Evolutionary conservation across 1,140 invertebrate genomes (phyloP).

Genomic region (Drosophila micromelanica): DNA sequence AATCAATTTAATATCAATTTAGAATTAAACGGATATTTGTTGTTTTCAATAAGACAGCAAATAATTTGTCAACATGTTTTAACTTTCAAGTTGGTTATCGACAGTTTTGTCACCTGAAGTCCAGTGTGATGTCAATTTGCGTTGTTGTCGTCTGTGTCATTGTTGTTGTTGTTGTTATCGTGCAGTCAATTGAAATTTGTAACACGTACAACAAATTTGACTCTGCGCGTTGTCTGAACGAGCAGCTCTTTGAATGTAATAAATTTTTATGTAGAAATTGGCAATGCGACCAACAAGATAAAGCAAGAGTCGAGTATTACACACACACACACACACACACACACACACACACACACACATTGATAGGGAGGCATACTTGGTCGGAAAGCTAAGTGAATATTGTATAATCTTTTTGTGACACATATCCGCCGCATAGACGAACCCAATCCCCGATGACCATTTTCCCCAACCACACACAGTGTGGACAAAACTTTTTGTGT

Average conservation of each 20-base stretch:
- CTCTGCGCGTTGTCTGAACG: conserved; percentile 28
- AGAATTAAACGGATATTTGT: too few relatives aligned
- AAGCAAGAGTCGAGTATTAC: conserved; percentile 1
- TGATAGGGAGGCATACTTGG: neutral
- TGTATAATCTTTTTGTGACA: conserved; percentile 59
- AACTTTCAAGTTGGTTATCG: neutral
- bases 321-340: neutral
- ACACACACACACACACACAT: neutral
- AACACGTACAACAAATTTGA: conserved; percentile 55
- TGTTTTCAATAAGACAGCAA: neutral
- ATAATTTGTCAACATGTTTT: neutral
- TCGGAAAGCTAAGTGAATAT: conserved; percentile 41
- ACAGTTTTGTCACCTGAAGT: conserved; percentile 42
- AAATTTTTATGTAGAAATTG: conserved; percentile 59
- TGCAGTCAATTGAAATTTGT: conserved; percentile 55
- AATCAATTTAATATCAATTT: too few relatives aligned
- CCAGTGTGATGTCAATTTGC: conserved; percentile 15
- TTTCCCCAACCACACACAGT: conserved; percentile 11
- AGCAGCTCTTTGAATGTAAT: conserved; percentile 36
- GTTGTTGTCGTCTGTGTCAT: conserved; percentile 27
- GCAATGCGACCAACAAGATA: conserved; percentile 48
- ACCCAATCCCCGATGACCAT: conserved; percentile 17
- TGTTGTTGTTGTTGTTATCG: conserved; percentile 28
- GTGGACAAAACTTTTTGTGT: too few relatives aligned
- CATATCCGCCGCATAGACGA: conserved; percentile 52